These are phyloP conservation scores for Dendroctonus ponderosae DNA, from an alignment of 1,140 invertebrate genomes.

Conservation along the genomic window DNA sequence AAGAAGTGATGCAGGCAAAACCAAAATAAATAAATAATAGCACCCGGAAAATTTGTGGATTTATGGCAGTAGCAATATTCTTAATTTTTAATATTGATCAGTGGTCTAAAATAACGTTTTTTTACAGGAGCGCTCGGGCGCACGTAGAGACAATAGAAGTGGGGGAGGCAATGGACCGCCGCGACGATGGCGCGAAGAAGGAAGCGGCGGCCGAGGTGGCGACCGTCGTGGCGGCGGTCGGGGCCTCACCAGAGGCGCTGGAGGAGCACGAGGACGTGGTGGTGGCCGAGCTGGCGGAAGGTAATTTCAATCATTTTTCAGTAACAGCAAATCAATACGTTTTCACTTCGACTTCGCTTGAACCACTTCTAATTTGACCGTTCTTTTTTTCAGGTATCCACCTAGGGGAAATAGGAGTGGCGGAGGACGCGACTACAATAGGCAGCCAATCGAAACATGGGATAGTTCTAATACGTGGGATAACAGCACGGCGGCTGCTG, in stretches of 20 bases:
- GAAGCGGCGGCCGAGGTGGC: conserved; percentile 45
- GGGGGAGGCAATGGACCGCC: conserved; percentile 46
- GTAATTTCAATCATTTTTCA: conserved; percentile 10
- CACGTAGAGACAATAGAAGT: conserved; percentile 43
- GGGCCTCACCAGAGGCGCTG: conserved; percentile 57
- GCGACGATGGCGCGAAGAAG: conserved; percentile 45
- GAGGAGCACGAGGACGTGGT: conserved; percentile 57
- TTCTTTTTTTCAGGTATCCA: conserved; percentile 11
- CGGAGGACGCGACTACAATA: conserved; percentile 50
- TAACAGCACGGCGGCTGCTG: conserved; percentile 38
- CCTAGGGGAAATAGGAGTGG: conserved; percentile 48
- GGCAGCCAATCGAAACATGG: conserved; percentile 56
- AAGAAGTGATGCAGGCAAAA: too few relatives aligned
- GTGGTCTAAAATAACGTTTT: too few relatives aligned
- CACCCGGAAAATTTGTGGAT: too few relatives aligned
- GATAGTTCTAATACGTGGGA: conserved; percentile 50
- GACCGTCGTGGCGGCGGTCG: conserved; percentile 53
- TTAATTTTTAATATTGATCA: too few relatives aligned
- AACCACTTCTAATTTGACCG: too few relatives aligned
- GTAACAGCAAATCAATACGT: background rate
- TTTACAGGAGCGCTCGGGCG: conserved; percentile 47
- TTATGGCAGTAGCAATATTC: too few relatives aligned
- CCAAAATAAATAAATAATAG: too few relatives aligned
- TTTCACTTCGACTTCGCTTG: too few relatives aligned
- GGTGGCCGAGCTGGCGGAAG: conserved; percentile 57